Percentiles rank a stretch among this genome's conserved stretches.
Conservation (phyloP, 2,797 vertebrate species). For the Pseudomugil gertrudae region DNA sequence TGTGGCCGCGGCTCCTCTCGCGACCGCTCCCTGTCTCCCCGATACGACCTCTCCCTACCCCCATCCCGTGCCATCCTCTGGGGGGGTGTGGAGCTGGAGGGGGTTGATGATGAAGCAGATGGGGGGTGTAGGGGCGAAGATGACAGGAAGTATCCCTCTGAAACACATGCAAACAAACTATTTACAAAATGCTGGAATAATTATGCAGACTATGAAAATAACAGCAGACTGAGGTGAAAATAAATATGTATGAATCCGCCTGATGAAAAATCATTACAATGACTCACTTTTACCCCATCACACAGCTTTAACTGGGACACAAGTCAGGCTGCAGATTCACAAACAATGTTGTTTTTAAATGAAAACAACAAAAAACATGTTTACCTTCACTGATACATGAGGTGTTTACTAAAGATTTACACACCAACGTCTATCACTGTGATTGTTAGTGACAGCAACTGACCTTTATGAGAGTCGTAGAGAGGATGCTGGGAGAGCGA, state of each 20-base stretch:
- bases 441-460: constrained; percentile 56
- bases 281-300: background rate
- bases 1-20: constrained; percentile 86
- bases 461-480: constrained; percentile 95
- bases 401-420: background rate
- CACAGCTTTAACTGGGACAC: background rate
- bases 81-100: constrained; percentile 76
- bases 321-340: no score
- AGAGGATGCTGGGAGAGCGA: constrained; percentile 91
- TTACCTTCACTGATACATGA: constrained; percentile 13
- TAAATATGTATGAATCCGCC: constrained; percentile 28
- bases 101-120: constrained; percentile 76
- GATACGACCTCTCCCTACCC: constrained; percentile 81
- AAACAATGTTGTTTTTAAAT: background rate
- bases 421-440: constrained; percentile 12
- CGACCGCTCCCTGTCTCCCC: constrained; percentile 64
- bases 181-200: constrained; percentile 5
- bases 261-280: background rate
- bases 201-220: constrained; percentile 1
- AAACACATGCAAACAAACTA: constrained; percentile 32
- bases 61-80: constrained; percentile 86
- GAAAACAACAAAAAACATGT: background rate
- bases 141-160: constrained; percentile 93
- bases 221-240: constrained; percentile 4
- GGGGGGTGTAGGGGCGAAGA: constrained; percentile 83